A percentile compares a stretch with the other conserved stretches of the same genome.
Conservation (phyloP, 1,140 invertebrate species). For the Zaprionus taronus region DNA sequence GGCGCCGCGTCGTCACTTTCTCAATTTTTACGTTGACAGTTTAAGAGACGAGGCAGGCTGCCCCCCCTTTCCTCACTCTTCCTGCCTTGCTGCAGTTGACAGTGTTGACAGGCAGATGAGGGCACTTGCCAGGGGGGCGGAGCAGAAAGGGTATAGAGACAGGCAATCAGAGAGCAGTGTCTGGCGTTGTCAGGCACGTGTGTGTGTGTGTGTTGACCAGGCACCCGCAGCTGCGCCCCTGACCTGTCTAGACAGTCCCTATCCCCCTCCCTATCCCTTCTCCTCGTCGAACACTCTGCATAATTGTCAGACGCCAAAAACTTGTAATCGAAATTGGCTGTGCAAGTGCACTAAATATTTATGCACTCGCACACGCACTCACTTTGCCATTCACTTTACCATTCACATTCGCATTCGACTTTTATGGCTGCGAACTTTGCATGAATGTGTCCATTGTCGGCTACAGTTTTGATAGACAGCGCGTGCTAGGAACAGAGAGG, state of each 20-base stretch:
- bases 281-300: constrained; percentile 24
- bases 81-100: constrained; percentile 22
- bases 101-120: constrained; percentile 39
- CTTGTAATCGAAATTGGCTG: constrained; percentile 42
- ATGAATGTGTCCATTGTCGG: constrained; percentile 4
- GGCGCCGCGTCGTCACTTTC: constrained; percentile 44
- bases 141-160: neutral
- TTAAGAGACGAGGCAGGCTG: constrained; percentile 26
- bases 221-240: neutral
- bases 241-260: constrained; percentile 35
- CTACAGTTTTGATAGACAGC: constrained; percentile 15
- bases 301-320: constrained; percentile 38
- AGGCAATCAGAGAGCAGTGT: constrained; percentile 30
- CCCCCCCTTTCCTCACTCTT: constrained; percentile 8
- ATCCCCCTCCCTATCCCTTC: constrained; percentile 1
- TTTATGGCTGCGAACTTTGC: neutral
- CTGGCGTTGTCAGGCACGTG: constrained; percentile 67
- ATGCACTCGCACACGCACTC: constrained; percentile 22
- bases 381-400: constrained; percentile 5
- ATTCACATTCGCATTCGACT: constrained; percentile 22
- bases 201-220: constrained; percentile 12
- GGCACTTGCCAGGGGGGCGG: neutral
- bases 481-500: neutral
- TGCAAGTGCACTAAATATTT: constrained; percentile 15
- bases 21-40: constrained; percentile 64